phyloP scores from a whole-genome alignment of 2,888 invertebrate species.

The Cabera pusaria region DNA sequence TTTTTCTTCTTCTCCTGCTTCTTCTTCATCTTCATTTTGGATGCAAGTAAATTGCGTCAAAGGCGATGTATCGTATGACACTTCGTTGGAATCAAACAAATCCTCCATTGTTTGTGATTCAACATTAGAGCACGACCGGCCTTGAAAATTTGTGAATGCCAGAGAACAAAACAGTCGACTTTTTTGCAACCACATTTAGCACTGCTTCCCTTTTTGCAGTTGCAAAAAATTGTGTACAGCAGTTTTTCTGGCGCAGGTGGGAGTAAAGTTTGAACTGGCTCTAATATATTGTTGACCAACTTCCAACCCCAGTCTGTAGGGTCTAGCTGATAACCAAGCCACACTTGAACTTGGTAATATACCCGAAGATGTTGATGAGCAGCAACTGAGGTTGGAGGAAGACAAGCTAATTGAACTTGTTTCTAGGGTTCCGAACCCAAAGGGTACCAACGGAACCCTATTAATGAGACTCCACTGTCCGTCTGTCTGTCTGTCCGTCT shows the following conservation, averaged over 20 bases:
- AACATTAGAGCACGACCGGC: neutral
- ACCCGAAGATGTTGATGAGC: constrained; percentile 1
- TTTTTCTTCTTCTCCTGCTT: constrained; percentile 7
- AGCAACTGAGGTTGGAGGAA: constrained; percentile 6
- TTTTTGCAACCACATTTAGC: constrained; percentile 4
- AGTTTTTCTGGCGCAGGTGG: constrained; percentile 6
- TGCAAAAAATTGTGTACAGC: constrained; percentile 5
- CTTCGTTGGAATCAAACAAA: neutral
- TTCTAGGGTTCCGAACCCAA: too few relatives aligned
- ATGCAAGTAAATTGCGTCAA: neutral
- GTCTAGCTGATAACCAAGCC: constrained; percentile 3
- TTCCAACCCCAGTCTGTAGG: constrained; percentile 8
- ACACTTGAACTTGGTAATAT: constrained; percentile 1
- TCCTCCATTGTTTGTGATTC: neutral
- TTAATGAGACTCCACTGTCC: too few relatives aligned
- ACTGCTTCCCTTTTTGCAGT: too few relatives aligned
- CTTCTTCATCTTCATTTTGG: constrained; percentile 6
- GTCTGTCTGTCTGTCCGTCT: too few relatives aligned
- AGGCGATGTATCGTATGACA: neutral
- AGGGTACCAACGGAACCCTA: too few relatives aligned
- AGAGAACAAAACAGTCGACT: constrained; percentile 1
- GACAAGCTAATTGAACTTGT: constrained; percentile 5
- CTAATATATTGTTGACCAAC: constrained; percentile 3
- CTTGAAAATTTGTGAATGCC: neutral
- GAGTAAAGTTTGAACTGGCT: constrained; percentile 4